Evolutionary conservation across 2,797 vertebrate species (phyloP).

Genomic region (Heteromormyrus szaboi): DNA sequence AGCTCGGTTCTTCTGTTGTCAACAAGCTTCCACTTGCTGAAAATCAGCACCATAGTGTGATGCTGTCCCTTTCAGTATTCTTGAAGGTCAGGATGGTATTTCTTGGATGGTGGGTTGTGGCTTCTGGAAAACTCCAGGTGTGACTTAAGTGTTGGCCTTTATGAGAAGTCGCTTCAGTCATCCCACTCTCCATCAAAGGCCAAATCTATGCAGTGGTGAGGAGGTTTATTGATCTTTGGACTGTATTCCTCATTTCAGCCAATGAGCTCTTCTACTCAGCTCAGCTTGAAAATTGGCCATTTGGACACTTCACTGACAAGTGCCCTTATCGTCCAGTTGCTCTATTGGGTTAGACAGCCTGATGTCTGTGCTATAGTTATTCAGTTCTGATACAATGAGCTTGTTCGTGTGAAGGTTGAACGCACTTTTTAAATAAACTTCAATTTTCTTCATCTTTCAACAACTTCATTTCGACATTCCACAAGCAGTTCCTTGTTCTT

Average conservation of each 20-base stretch:
- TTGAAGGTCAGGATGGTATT: neutral
- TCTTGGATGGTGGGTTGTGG: neutral
- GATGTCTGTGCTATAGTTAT: neutral
- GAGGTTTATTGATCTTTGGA: neutral
- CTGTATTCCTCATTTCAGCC: neutral
- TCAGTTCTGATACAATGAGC: neutral
- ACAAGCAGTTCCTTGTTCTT: neutral
- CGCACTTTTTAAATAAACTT: neutral
- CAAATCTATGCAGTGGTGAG: neutral
- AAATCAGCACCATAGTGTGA: neutral
- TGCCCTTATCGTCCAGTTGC: neutral
- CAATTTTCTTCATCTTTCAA: neutral
- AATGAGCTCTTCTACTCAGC: neutral
- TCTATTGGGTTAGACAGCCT: neutral
- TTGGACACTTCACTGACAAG: neutral
- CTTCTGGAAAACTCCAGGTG: neutral
- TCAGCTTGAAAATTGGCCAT: neutral
- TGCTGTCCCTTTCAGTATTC: neutral
- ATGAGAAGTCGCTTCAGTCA: neutral
- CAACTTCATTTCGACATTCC: neutral
- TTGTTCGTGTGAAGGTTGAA: neutral
- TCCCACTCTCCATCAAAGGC: neutral
- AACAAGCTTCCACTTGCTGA: neutral
- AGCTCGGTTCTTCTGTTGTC: neutral
- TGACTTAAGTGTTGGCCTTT: conserved; percentile 2